Conservation (phyloP, 2,797 vertebrate species). For the Apodemus agrarius region DNA sequence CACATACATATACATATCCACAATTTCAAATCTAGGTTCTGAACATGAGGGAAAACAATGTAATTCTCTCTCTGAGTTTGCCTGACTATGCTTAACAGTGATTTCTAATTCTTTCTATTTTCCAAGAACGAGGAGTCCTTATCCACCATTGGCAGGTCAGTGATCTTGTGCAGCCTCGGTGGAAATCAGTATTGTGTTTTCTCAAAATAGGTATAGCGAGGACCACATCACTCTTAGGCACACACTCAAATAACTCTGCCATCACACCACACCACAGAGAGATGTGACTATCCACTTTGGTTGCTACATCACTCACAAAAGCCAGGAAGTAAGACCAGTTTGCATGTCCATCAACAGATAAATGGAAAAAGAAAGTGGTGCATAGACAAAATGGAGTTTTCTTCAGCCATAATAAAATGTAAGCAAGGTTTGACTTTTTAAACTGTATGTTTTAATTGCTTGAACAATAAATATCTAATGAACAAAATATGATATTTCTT, state of each 20-base stretch:
- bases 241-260: not conserved
- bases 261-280: no score
- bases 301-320: not conserved
- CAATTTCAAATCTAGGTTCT: not conserved
- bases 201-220: not conserved
- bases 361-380: not conserved
- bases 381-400: not conserved
- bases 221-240: not conserved
- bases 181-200: not conserved
- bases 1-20: not conserved
- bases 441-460: not conserved
- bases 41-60: not conserved
- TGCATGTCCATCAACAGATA: not conserved
- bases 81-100: not conserved
- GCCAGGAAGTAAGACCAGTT: not conserved
- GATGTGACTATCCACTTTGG: not conserved
- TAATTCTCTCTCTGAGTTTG: not conserved
- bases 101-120: not conserved
- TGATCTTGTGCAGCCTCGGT: no score
- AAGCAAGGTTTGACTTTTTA: not conserved
- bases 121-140: not conserved
- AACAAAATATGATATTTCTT: not conserved
- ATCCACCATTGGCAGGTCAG: not conserved
- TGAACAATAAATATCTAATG: not conserved
- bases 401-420: not conserved